phyloP scores from a whole-genome alignment of 1,140 invertebrate genomes.

The Drosophila repletoides region DNA sequence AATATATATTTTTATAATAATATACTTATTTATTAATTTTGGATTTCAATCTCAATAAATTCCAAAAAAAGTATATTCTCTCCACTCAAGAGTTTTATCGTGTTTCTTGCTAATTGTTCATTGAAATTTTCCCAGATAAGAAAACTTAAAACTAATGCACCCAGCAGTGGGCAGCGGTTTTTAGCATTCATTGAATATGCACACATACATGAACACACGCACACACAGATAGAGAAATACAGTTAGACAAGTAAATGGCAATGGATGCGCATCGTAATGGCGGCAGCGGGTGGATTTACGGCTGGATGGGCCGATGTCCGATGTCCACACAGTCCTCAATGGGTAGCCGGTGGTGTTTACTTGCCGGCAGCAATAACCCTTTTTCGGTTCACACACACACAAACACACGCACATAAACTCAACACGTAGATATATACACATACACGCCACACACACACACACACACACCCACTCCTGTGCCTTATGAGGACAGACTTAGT shows the following conservation, averaged over 20 bases:
- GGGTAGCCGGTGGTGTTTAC: constrained; percentile 73
- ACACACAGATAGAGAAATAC: constrained; percentile 3
- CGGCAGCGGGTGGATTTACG: constrained; percentile 72
- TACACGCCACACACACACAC: constrained; percentile 6
- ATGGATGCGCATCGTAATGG: constrained; percentile 56
- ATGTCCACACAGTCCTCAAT: constrained; percentile 19
- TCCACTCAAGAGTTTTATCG: not conserved
- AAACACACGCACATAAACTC: not conserved
- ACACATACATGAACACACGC: not conserved
- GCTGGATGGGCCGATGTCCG: constrained; percentile 43
- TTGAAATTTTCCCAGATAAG: constrained; percentile 19
- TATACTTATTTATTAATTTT: too few relatives aligned
- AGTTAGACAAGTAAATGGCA: constrained; percentile 32
- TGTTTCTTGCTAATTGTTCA: constrained; percentile 21
- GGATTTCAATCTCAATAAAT: too few relatives aligned
- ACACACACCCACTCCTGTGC: constrained; percentile 52
- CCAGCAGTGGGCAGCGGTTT: constrained; percentile 5
- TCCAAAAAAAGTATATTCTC: too few relatives aligned
- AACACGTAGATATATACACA: constrained; percentile 21
- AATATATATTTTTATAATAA: too few relatives aligned
- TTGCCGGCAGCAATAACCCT: constrained; percentile 75
- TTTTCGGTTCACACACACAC: constrained; percentile 37
- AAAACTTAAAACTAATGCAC: constrained; percentile 7
- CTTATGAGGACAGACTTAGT: constrained; percentile 45
- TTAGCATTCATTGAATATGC: constrained; percentile 17